Evolutionary conservation across 1,140 invertebrate genomes (phyloP).

Genomic region (Hycleus cichorii): DNA sequence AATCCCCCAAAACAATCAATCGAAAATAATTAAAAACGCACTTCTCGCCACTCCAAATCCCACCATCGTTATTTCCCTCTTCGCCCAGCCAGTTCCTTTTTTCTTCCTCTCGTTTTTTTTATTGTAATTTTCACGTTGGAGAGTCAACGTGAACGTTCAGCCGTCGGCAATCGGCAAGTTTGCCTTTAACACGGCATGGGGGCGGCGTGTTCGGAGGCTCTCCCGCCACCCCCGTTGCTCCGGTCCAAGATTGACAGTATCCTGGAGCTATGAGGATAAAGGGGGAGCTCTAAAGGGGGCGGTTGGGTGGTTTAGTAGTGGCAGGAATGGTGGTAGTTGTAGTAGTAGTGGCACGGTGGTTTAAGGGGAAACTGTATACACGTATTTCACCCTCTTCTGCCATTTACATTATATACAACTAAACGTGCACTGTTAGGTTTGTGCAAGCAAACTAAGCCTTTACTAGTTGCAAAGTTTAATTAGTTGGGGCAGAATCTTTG

Average conservation of each 20-base stretch:
- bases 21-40: too few species aligned
- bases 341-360: conserved; percentile 3
- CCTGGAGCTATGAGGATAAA: conserved; percentile 31
- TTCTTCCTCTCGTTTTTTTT: not conserved
- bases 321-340: conserved; percentile 2
- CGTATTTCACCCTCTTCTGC: conserved; percentile 18
- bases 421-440: conserved; percentile 5
- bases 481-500: conserved; percentile 30
- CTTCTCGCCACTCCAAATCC: too few species aligned
- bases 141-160: not conserved
- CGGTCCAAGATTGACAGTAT: conserved; percentile 27
- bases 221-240: conserved; percentile 2
- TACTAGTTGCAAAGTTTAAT: conserved; percentile 34
- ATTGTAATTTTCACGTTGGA: not conserved
- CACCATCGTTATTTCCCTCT: too few species aligned
- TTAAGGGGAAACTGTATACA: conserved; percentile 18
- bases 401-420: too few species aligned
- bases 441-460: conserved; percentile 22
- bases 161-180: not conserved
- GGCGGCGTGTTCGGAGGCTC: conserved; percentile 3
- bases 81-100: not conserved
- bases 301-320: not conserved
- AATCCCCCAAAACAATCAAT: too few species aligned
- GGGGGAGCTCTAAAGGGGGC: conserved; percentile 11
- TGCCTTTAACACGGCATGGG: not conserved